A percentile compares a stretch with the other conserved stretches of the same genome.
phyloP scores from a whole-genome alignment of 2,113 vertebrate species.

The Bubo scandiacus region DNA sequence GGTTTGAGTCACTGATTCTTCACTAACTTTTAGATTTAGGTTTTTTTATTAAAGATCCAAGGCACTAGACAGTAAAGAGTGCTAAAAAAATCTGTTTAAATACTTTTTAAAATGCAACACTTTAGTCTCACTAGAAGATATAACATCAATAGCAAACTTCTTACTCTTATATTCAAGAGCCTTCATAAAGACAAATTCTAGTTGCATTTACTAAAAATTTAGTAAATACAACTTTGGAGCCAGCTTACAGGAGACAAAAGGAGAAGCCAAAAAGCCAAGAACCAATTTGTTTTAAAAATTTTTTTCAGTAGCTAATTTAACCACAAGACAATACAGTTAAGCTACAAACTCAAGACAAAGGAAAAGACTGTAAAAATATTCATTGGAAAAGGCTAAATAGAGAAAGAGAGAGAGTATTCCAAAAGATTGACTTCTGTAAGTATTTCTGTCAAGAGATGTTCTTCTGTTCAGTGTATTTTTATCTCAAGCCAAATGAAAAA shows the following conservation, averaged over 20 bases:
- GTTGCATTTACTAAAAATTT: too few species aligned
- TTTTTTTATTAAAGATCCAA: neutral
- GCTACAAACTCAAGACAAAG: neutral
- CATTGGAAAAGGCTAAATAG: neutral
- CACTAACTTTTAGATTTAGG: neutral
- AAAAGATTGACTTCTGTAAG: constrained; percentile 34
- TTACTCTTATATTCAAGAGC: neutral
- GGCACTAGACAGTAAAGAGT: neutral
- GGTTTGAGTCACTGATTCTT: neutral
- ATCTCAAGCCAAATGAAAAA: constrained; percentile 55
- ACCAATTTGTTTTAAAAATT: neutral
- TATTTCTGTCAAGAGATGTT: constrained; percentile 59
- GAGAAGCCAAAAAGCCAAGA: neutral
- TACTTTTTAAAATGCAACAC: neutral
- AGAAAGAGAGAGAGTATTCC: neutral
- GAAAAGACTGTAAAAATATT: neutral
- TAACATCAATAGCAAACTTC: neutral
- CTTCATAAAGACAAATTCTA: neutral
- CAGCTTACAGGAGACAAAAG: neutral
- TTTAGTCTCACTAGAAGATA: neutral
- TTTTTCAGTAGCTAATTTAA: neutral
- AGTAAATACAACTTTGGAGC: neutral
- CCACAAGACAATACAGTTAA: neutral
- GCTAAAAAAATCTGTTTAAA: neutral
- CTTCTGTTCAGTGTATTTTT: constrained; percentile 62